These are phyloP conservation scores for Cotesia chilonis DNA, from an alignment of 1,140 invertebrate genomes.

Conservation along the genomic window DNA sequence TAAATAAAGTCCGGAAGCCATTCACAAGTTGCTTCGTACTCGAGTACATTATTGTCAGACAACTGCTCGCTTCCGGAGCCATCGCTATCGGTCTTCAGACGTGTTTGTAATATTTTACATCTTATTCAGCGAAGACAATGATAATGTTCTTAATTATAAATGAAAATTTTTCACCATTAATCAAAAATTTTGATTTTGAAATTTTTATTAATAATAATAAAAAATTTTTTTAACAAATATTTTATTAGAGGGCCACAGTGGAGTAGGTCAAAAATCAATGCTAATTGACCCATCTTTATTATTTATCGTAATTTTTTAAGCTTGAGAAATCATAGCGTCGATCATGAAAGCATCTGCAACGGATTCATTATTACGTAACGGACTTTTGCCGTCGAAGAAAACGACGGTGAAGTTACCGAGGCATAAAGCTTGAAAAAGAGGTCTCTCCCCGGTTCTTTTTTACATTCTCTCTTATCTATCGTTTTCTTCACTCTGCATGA, in stretches of 20 bases:
- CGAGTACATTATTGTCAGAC: slow-evolving; percentile 62
- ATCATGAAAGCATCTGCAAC: slow-evolving; percentile 46
- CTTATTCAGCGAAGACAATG: slow-evolving; percentile 12
- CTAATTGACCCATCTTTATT: neutral
- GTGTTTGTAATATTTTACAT: slow-evolving; percentile 59
- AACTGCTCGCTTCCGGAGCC: slow-evolving; percentile 61
- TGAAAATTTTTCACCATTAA: too few relatives aligned
- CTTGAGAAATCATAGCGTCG: slow-evolving; percentile 36
- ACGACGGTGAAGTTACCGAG: slow-evolving; percentile 52
- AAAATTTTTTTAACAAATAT: too few relatives aligned
- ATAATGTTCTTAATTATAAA: neutral
- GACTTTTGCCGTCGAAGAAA: slow-evolving; percentile 55
- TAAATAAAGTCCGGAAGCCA: slow-evolving; percentile 45
- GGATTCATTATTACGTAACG: slow-evolving; percentile 54
- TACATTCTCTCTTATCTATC: neutral
- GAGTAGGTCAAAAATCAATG: slow-evolving; percentile 8
- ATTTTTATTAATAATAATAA: too few relatives aligned
- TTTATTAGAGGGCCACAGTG: too few relatives aligned
- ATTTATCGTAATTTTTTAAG: slow-evolving; percentile 18
- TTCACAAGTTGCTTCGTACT: slow-evolving; percentile 59
- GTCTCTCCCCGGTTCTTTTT: slow-evolving; percentile 20
- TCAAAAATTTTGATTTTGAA: too few relatives aligned
- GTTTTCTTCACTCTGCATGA: too few relatives aligned
- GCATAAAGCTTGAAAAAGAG: slow-evolving; percentile 48
- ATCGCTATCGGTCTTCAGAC: slow-evolving; percentile 49